These are phyloP conservation scores for Cyprinodon tularosa DNA, from an alignment of 2,113 vertebrate species.

Conservation along the genomic window DNA sequence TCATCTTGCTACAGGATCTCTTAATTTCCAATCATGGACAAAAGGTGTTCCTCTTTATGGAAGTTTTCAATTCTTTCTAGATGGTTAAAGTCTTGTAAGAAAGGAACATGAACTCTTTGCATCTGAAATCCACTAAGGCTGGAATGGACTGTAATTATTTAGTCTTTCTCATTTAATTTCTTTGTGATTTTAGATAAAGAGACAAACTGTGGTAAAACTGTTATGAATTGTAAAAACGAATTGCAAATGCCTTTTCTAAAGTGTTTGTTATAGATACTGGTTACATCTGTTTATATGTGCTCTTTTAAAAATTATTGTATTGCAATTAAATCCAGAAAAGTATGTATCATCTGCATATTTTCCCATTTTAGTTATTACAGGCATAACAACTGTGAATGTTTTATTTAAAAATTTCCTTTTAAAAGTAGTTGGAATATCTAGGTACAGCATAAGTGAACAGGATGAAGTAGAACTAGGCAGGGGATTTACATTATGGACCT, in stretches of 20 bases:
- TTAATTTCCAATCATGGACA: background rate
- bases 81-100: background rate
- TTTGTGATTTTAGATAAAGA: background rate
- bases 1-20: background rate
- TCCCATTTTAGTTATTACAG: background rate
- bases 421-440: background rate
- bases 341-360: background rate
- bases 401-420: background rate
- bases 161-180: background rate
- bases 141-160: background rate
- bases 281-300: background rate
- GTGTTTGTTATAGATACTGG: no score
- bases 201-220: background rate
- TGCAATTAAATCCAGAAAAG: background rate
- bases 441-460: no score
- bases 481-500: no score
- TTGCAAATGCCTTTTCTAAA: background rate
- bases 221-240: background rate
- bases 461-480: no score
- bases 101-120: background rate
- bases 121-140: background rate
- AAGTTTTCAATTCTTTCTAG: background rate
- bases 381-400: no score
- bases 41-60: background rate
- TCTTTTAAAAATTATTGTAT: background rate